Percentiles rank a stretch among this genome's conserved stretches.
phyloP scores from a whole-genome alignment of 1,140 invertebrate genomes.

The Sitodiplosis mosellana region DNA sequence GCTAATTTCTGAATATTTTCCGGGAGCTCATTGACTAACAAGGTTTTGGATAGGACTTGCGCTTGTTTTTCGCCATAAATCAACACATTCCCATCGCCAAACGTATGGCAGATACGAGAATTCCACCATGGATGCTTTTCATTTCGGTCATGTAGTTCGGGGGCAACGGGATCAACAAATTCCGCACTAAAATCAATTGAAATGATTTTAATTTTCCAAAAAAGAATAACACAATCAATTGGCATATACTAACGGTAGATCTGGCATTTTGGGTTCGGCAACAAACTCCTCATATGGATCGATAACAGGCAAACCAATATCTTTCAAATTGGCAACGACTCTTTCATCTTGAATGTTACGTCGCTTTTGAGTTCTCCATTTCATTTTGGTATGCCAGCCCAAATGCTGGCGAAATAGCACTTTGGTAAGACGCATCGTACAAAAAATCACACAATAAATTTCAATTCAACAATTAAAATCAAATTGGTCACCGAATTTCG shows the following conservation, averaged over 20 bases:
- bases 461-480: too few species aligned
- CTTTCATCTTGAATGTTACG: slow-evolving; percentile 30
- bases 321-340: slow-evolving; percentile 29
- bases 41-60: slow-evolving; percentile 50
- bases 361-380: slow-evolving; percentile 44
- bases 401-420: slow-evolving; percentile 42
- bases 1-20: slow-evolving; percentile 29
- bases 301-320: slow-evolving; percentile 30
- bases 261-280: slow-evolving; percentile 19
- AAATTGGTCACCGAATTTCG: too few species aligned
- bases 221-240: neutral
- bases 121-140: slow-evolving; percentile 44
- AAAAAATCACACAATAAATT: neutral
- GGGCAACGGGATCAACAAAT: slow-evolving; percentile 25
- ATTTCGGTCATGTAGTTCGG: slow-evolving; percentile 24
- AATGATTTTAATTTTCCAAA: neutral
- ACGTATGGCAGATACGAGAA: slow-evolving; percentile 33
- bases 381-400: slow-evolving; percentile 41
- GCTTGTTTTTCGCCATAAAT: slow-evolving; percentile 54
- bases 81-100: slow-evolving; percentile 40
- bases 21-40: slow-evolving; percentile 42
- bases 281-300: slow-evolving; percentile 33
- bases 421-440: slow-evolving; percentile 39
- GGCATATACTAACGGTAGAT: slow-evolving; percentile 13
- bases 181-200: slow-evolving; percentile 22